Evolutionary conservation across 2,797 vertebrate genomes (phyloP).

Genomic region (Sciurus carolinensis): DNA sequence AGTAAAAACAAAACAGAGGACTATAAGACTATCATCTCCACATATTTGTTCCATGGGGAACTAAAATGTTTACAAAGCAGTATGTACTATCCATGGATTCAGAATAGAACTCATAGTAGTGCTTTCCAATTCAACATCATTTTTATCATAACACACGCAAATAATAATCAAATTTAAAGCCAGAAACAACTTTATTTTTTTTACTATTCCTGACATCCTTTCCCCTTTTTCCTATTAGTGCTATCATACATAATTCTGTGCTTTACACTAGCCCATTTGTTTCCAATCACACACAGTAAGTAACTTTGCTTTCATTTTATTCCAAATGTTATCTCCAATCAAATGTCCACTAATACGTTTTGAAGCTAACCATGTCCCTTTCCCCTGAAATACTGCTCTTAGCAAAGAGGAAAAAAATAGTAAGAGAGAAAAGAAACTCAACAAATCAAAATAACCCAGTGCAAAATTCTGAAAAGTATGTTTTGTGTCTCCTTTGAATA

Average conservation of each 20-base stretch:
- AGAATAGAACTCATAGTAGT: conserved; percentile 33
- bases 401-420: background rate
- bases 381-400: background rate
- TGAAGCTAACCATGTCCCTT: conserved; percentile 38
- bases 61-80: conserved; percentile 40
- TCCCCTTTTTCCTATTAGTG: background rate
- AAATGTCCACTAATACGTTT: conserved; percentile 68
- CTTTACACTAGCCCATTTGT: background rate
- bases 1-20: conserved; percentile 50
- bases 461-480: background rate
- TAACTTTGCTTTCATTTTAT: conserved; percentile 65
- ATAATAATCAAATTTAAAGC: conserved; percentile 47
- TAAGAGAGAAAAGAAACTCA: background rate
- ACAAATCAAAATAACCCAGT: background rate
- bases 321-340: conserved; percentile 41
- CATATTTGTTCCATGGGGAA: background rate
- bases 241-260: conserved; percentile 25
- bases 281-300: conserved; percentile 54
- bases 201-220: background rate
- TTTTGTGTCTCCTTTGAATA: background rate
- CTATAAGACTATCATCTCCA: background rate
- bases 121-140: background rate
- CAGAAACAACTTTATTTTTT: conserved; percentile 55
- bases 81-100: background rate
- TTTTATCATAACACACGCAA: conserved; percentile 43